These are phyloP conservation scores for Meandrina meandrites DNA, from an alignment of 92 coral and sea anemone species.

Conservation along the genomic window DNA sequence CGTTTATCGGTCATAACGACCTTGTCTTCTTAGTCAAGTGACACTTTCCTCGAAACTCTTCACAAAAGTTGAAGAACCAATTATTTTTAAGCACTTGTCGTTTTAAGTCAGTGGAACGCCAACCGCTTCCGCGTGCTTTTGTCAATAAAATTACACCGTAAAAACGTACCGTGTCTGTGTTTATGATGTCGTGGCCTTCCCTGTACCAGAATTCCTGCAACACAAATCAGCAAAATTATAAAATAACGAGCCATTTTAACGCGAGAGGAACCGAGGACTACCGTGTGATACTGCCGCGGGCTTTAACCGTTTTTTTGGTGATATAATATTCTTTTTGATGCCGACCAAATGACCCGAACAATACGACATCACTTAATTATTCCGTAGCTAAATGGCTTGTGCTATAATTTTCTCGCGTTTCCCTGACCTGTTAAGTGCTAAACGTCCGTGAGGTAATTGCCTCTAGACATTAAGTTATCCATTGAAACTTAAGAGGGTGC, in stretches of 20 bases:
- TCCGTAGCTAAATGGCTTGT: background rate
- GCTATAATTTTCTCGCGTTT: background rate
- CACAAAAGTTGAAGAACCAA: background rate
- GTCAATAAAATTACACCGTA: background rate
- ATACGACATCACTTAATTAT: constrained; percentile 19
- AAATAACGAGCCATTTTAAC: constrained; percentile 2
- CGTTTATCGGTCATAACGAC: background rate
- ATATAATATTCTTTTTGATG: background rate
- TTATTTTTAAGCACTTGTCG: background rate
- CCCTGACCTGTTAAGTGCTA: background rate
- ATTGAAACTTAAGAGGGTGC: background rate
- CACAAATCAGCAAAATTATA: constrained; percentile 1
- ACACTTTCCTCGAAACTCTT: background rate
- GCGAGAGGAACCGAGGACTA: background rate
- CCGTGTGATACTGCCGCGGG: background rate
- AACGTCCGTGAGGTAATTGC: background rate
- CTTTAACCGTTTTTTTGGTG: background rate
- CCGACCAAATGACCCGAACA: background rate
- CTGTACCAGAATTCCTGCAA: background rate
- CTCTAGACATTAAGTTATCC: background rate
- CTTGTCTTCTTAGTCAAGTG: background rate
- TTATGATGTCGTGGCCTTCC: constrained; percentile 37
- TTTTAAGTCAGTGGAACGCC: background rate
- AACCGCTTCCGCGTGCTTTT: background rate
- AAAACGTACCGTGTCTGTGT: constrained; percentile 24